A percentile compares a stretch with the other conserved stretches of the same genome.
Evolutionary conservation across 2,888 invertebrate species (phyloP).

Genomic region (Patella caerulea): DNA sequence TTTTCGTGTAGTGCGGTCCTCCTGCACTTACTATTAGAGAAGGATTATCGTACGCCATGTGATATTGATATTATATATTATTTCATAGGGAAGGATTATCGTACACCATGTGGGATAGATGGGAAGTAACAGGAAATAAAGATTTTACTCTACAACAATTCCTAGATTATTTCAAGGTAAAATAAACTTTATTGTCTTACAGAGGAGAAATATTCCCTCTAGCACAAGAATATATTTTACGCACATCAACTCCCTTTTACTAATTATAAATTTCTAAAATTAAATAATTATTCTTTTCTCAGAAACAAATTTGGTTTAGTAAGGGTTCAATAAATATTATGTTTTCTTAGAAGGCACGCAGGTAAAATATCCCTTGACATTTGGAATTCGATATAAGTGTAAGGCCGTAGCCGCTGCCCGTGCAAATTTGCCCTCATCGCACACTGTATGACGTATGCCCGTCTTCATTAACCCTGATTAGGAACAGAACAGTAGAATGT

Average conservation of each 20-base stretch:
- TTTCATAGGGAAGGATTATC: slow-evolving; percentile 56
- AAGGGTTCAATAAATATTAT: neutral
- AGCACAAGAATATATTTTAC: neutral
- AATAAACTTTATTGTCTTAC: slow-evolving; percentile 10
- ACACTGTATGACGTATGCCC: too few relatives aligned
- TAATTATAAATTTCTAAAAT: neutral
- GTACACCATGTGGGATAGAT: slow-evolving; percentile 70
- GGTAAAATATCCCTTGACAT: too few relatives aligned
- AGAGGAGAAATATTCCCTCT: too few relatives aligned
- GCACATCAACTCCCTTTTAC: too few relatives aligned
- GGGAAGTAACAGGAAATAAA: slow-evolving; percentile 67
- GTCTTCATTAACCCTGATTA: too few relatives aligned
- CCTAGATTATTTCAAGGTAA: slow-evolving; percentile 66
- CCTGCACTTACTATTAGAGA: too few relatives aligned
- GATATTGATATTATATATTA: neutral
- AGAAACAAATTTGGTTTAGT: neutral
- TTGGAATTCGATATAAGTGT: too few relatives aligned
- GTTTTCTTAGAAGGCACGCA: neutral
- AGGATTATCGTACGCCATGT: neutral
- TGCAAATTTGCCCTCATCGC: too few relatives aligned
- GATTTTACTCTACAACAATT: slow-evolving; percentile 67
- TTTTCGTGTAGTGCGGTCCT: too few relatives aligned
- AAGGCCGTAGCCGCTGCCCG: too few relatives aligned
- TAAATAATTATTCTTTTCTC: neutral
- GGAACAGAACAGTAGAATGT: neutral